phyloP scores from a whole-genome alignment of 2,888 invertebrate genomes.

The Tenthredo scrophulariae region DNA sequence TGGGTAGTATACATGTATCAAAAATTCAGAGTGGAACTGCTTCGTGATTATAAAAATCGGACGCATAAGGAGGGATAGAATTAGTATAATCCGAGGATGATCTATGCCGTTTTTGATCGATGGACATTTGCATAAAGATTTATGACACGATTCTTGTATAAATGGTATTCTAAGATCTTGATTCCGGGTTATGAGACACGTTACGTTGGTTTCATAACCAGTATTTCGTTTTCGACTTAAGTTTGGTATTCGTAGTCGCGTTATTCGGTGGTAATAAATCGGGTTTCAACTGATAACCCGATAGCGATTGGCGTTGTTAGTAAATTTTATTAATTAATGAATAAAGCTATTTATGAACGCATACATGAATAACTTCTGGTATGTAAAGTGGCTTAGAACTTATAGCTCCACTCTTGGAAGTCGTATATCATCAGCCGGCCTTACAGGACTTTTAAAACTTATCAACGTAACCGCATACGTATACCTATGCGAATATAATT shows the following conservation, averaged over 20 bases:
- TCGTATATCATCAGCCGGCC: not conserved
- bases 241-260: not conserved
- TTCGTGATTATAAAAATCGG: not conserved
- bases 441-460: not conserved
- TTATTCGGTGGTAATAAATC: not conserved
- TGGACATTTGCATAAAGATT: not conserved
- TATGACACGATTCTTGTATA: not conserved
- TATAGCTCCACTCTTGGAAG: not conserved
- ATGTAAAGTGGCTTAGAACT: not conserved
- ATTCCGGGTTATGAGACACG: not conserved
- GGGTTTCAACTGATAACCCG: not conserved
- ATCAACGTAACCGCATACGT: not conserved
- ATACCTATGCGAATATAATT: not conserved
- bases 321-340: constrained; percentile 21
- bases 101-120: not conserved
- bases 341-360: not conserved
- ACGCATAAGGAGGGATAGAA: not conserved
- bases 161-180: constrained; percentile 5
- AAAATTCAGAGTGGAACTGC: not conserved
- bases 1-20: not conserved
- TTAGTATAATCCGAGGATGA: no score
- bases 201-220: not conserved
- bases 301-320: not conserved
- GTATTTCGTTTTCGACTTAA: not conserved
- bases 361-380: not conserved